Evolutionary conservation across 2,888 invertebrate species (phyloP).

Genomic region (Timema cristinae): DNA sequence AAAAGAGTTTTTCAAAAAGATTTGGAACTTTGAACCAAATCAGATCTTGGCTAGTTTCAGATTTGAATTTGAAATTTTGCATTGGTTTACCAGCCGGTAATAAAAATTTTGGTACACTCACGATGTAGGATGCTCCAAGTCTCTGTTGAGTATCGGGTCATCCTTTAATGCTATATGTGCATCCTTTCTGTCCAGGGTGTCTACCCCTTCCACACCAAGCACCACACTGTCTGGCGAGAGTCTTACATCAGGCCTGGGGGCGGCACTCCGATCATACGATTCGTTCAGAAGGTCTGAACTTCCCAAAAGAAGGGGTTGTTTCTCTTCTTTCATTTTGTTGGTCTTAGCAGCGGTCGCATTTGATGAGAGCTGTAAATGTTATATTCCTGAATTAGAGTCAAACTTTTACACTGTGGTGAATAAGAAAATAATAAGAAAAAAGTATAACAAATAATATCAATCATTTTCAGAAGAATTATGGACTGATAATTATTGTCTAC

Average conservation of each 20-base stretch:
- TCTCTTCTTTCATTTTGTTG: slow-evolving; percentile 53
- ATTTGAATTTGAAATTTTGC: no score
- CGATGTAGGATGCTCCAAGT: slow-evolving; percentile 73
- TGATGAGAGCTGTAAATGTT: no score
- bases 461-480: no score
- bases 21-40: no score
- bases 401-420: no score
- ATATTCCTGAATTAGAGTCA: no score
- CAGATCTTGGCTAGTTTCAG: no score
- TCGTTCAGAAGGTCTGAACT: slow-evolving; percentile 34
- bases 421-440: no score
- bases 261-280: slow-evolving; percentile 32
- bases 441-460: no score
- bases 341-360: not conserved
- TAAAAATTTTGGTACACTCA: slow-evolving; percentile 58
- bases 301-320: slow-evolving; percentile 57
- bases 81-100: no score
- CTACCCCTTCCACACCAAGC: slow-evolving; percentile 35
- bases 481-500: no score
- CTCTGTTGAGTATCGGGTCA: slow-evolving; percentile 63
- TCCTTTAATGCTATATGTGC: slow-evolving; percentile 23
- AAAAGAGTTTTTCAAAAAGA: no score
- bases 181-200: slow-evolving; percentile 36
- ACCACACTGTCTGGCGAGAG: slow-evolving; percentile 47
- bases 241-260: slow-evolving; percentile 43